These are phyloP conservation scores for Pangasius macronema DNA, from an alignment of 2,797 vertebrate genomes.

Conservation along the genomic window DNA sequence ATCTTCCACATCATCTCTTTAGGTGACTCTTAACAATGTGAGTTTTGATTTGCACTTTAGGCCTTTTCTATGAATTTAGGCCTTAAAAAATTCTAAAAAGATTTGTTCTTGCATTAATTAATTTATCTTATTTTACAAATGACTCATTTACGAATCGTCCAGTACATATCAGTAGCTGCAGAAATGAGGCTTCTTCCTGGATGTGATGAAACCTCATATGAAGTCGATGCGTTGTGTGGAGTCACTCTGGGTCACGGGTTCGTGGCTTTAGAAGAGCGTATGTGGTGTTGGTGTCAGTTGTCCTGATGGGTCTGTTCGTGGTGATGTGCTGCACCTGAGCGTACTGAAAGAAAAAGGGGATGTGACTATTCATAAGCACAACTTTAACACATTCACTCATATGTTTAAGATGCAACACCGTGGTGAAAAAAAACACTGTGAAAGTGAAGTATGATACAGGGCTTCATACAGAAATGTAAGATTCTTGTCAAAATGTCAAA, in stretches of 20 bases:
- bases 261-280: conserved; percentile 14
- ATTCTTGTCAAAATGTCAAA: too few relatives aligned
- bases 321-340: conserved; percentile 14
- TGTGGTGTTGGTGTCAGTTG: too few relatives aligned
- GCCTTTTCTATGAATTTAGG: too few relatives aligned
- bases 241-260: not conserved
- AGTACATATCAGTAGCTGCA: not conserved
- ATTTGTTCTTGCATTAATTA: not conserved
- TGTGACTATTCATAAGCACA: not conserved
- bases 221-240: not conserved
- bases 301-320: too few relatives aligned
- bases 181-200: not conserved
- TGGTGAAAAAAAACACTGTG: not conserved
- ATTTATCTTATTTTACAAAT: not conserved
- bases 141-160: too few relatives aligned
- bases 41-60: not conserved
- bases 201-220: not conserved
- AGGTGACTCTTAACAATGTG: not conserved
- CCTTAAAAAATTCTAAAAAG: not conserved
- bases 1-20: not conserved
- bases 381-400: not conserved
- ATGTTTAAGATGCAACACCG: not conserved
- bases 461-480: too few relatives aligned
- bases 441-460: too few relatives aligned
- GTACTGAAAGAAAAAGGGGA: conserved; percentile 23